Base-by-base conservation (phyloP, 2,797 vertebrate species). In the Sebastes melanostomus region DNA sequence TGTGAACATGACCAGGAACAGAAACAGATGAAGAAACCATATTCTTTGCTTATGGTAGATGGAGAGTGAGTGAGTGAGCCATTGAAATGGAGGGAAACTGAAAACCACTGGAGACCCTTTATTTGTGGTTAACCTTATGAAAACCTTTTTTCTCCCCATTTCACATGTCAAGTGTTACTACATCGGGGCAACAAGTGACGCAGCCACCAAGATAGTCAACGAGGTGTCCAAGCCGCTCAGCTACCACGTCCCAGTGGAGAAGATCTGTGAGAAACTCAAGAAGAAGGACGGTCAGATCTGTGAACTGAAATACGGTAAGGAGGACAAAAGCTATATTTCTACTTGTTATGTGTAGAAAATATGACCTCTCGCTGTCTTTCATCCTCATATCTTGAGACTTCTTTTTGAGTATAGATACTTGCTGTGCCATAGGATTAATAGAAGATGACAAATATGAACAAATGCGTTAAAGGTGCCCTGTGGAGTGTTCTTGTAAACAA, bases 271-370 rank as follows among this genome's bases (percentile, higher is more conserved):
- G 93, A 99, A 98, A 58, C 96, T 99, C 16, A 98, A 98, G 94
- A 99, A 99, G 94, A 98, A 98, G 88, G 98, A 99, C 91, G 85
- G 96, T 77, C 98, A 99, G 94, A 98, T 99, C 93, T 99, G 98
- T 77, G 98, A 99, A 61, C 96, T 99, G 4, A 98, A 97, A 94
- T 99, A 99, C 0, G 98, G 98, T 99, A 84, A 94, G 97, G 8
- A 29, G 4, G 8, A n/a, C 32, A 7, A 16, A 11, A 4, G 2
- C 42, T 46, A 8, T 18, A 46, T 46, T 18, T 50, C 2, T 38
- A 22, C 62, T 16, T 13, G 14, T 22, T 38, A 22, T 18, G 18
- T 52, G 7, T 52, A 52, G 50, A 52, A 52, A 52, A 20, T 20
- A 52, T 52, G 0, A 10, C 50, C 50, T 52, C 42, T 46, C 42